These are phyloP conservation scores for Druon quercuslanigerum DNA, from an alignment of 1,140 invertebrate species.

Conservation along the genomic window DNA sequence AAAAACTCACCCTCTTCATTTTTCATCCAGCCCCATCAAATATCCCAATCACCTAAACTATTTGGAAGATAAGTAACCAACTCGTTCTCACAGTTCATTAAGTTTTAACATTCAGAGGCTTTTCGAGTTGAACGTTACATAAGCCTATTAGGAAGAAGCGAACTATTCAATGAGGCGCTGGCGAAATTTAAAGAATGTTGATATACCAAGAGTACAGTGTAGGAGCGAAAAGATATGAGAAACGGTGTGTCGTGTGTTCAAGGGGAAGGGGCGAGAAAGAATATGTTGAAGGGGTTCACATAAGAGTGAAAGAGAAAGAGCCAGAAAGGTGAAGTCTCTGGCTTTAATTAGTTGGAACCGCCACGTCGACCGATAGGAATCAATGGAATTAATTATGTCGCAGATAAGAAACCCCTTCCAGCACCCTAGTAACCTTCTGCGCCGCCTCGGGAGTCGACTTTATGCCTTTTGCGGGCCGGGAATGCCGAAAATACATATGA, in stretches of 20 bases:
- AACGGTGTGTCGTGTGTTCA: slow-evolving; percentile 25
- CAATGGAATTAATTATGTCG: slow-evolving; percentile 72
- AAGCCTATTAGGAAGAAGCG: slow-evolving; percentile 58
- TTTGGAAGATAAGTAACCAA: slow-evolving; percentile 47
- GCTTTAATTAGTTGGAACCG: slow-evolving; percentile 74
- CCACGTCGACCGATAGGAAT: slow-evolving; percentile 67
- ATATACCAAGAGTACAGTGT: slow-evolving; percentile 41
- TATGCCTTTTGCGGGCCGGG: slow-evolving; percentile 33
- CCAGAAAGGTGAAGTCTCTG: slow-evolving; percentile 56
- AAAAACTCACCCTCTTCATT: too few species aligned
- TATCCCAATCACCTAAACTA: too few species aligned
- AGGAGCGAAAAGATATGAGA: slow-evolving; percentile 42
- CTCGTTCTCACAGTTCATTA: slow-evolving; percentile 53
- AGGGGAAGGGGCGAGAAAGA: slow-evolving; percentile 48
- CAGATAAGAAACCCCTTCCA: slow-evolving; percentile 67
- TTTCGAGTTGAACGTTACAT: slow-evolving; percentile 54
- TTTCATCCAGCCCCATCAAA: too few species aligned
- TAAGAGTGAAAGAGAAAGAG: slow-evolving; percentile 54
- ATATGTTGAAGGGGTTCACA: slow-evolving; percentile 53
- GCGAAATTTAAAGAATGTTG: slow-evolving; percentile 62
- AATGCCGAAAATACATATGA: slow-evolving; percentile 33
- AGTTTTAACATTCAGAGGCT: slow-evolving; percentile 24
- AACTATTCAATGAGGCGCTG: slow-evolving; percentile 38
- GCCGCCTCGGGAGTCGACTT: slow-evolving; percentile 41
- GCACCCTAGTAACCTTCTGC: slow-evolving; percentile 54